phyloP scores from a whole-genome alignment of 2,797 vertebrate genomes.

The Notolabrus celidotus region DNA sequence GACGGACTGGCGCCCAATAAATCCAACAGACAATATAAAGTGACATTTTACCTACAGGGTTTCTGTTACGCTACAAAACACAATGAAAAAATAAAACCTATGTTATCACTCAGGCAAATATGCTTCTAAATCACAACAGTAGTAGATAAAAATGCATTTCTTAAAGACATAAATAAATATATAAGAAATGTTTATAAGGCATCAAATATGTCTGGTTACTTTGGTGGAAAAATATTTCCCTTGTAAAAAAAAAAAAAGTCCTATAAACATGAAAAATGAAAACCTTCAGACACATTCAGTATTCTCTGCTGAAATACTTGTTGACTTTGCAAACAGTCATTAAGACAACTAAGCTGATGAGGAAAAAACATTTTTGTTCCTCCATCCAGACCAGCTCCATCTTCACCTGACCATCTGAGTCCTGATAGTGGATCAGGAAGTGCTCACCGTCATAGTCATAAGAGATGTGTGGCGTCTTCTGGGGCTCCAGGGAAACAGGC shows the following conservation, averaged over 20 bases:
- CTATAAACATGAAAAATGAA: too few species aligned
- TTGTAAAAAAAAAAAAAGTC: too few species aligned
- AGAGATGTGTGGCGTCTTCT: conserved; percentile 11
- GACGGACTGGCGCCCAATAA: too few species aligned
- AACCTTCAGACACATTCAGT: too few species aligned
- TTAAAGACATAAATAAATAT: background rate
- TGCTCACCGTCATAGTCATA: conserved; percentile 81
- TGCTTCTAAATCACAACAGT: background rate
- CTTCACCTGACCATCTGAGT: conserved; percentile 83
- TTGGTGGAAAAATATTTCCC: too few species aligned
- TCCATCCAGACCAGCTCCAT: conserved; percentile 82
- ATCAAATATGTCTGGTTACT: background rate
- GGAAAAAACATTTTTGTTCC: conserved; percentile 81
- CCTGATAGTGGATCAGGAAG: conserved; percentile 81
- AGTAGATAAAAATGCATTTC: background rate
- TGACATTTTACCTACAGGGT: too few species aligned
- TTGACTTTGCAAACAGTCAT: conserved; percentile 87
- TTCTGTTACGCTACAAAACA: too few species aligned
- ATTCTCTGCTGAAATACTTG: conserved; percentile 86
- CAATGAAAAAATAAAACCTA: background rate
- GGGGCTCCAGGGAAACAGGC: conserved; percentile 77
- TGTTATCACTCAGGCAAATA: background rate
- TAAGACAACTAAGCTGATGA: conserved; percentile 85
- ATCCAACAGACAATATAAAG: too few species aligned
- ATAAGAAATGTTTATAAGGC: background rate